Evolutionary conservation across 1,140 invertebrate species (phyloP).

Genomic region (Dendroctonus ponderosae): DNA sequence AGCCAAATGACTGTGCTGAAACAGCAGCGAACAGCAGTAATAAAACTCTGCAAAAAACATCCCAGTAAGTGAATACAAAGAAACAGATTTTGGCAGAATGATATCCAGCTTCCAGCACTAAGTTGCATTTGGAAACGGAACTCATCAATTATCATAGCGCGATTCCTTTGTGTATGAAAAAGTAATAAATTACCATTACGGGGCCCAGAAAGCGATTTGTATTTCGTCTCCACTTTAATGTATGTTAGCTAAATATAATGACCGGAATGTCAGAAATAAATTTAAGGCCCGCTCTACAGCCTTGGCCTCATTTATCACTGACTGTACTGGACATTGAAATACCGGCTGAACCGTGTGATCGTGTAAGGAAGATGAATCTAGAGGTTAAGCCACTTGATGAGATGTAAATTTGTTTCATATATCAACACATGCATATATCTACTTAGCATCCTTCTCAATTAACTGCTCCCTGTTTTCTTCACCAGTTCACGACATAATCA

Average conservation of each 20-base stretch:
- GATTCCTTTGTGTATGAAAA: constrained; percentile 3
- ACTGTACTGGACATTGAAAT: constrained; percentile 2
- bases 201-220: not conserved
- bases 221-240: not conserved
- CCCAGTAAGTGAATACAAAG: too few relatives aligned
- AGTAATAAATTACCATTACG: constrained; percentile 2
- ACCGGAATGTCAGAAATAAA: constrained; percentile 3
- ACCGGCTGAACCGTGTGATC: constrained; percentile 1
- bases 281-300: constrained; percentile 2
- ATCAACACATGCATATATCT: too few relatives aligned
- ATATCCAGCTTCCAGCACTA: too few relatives aligned
- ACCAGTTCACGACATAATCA: too few relatives aligned
- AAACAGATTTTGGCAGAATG: too few relatives aligned
- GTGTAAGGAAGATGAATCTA: not conserved
- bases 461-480: too few relatives aligned
- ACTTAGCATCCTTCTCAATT: too few relatives aligned
- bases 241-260: constrained; percentile 3
- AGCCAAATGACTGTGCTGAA: too few relatives aligned
- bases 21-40: too few relatives aligned
- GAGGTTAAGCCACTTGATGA: constrained; percentile 2
- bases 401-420: not conserved
- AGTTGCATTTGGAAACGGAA: too few relatives aligned
- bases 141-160: constrained; percentile 1
- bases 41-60: too few relatives aligned
- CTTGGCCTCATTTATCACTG: constrained; percentile 2